These are phyloP conservation scores for Agriotes lineatus DNA, from an alignment of 2,888 invertebrate genomes.

Conservation along the genomic window DNA sequence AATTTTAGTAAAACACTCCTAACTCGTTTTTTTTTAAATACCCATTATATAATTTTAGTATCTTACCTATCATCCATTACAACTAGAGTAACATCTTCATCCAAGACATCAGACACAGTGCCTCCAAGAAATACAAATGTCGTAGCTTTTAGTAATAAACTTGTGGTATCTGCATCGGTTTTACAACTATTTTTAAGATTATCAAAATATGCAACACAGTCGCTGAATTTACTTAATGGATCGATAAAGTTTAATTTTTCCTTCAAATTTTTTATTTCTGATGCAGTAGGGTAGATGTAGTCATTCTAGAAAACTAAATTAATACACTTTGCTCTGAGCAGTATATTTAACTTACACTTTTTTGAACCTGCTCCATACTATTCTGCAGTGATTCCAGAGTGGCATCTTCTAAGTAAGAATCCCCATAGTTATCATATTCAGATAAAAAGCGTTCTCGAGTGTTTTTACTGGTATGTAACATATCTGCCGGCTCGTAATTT, in stretches of 20 bases:
- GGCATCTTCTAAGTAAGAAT: constrained; percentile 77
- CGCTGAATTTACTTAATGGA: constrained; percentile 41
- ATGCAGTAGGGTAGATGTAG: constrained; percentile 62
- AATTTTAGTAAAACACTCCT: too few species aligned
- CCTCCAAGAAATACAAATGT: constrained; percentile 65
- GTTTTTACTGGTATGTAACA: constrained; percentile 71
- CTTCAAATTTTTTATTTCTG: constrained; percentile 70
- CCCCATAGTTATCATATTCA: constrained; percentile 81
- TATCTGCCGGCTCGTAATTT: constrained; percentile 75
- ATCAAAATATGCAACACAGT: constrained; percentile 56
- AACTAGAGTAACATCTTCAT: constrained; percentile 43
- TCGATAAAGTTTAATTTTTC: constrained; percentile 58
- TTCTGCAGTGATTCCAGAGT: constrained; percentile 70
- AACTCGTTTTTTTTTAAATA: too few species aligned
- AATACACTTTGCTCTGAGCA: too few species aligned
- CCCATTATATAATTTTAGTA: too few species aligned
- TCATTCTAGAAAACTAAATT: constrained; percentile 51
- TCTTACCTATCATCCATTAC: constrained; percentile 28
- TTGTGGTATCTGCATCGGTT: constrained; percentile 21
- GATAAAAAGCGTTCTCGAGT: constrained; percentile 70
- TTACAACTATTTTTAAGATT: constrained; percentile 47
- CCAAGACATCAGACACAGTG: constrained; percentile 53
- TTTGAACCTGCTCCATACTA: constrained; percentile 66
- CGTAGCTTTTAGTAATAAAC: constrained; percentile 48
- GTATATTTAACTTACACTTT: constrained; percentile 65